Conservation (phyloP, 1,140 invertebrate species). For the Lutraria rhynchaena region DNA sequence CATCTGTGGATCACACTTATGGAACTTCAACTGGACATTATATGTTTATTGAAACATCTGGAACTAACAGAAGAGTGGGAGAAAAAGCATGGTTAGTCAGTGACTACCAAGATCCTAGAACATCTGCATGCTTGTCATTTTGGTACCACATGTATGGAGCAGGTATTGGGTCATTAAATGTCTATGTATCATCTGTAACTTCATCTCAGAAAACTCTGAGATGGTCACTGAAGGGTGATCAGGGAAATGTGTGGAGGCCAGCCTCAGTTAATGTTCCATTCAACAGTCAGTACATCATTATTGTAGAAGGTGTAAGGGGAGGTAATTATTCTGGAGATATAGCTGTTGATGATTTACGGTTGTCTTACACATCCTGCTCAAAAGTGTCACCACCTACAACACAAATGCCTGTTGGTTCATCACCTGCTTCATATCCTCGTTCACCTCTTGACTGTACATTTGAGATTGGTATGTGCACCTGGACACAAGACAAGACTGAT, state of each 20-base stretch:
- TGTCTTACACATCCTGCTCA: slow-evolving; percentile 75
- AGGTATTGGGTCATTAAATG: slow-evolving; percentile 76
- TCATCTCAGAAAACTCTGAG: slow-evolving; percentile 37
- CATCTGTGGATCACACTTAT: slow-evolving; percentile 81
- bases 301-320: slow-evolving; percentile 87
- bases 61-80: slow-evolving; percentile 54
- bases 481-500: slow-evolving; percentile 73
- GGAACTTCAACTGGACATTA: slow-evolving; percentile 67
- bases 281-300: slow-evolving; percentile 80
- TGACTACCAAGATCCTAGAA: slow-evolving; percentile 59
- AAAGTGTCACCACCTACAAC: slow-evolving; percentile 79
- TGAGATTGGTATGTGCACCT: slow-evolving; percentile 75
- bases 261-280: slow-evolving; percentile 57
- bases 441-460: slow-evolving; percentile 77
- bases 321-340: slow-evolving; percentile 87
- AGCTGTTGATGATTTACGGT: slow-evolving; percentile 88
- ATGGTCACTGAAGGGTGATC: slow-evolving; percentile 72
- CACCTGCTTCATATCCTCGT: slow-evolving; percentile 66
- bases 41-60: slow-evolving; percentile 78
- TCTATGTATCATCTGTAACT: slow-evolving; percentile 76
- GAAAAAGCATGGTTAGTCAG: slow-evolving; percentile 76
- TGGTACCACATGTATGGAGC: slow-evolving; percentile 81
- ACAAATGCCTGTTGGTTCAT: slow-evolving; percentile 42
- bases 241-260: slow-evolving; percentile 76
- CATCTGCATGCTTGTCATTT: slow-evolving; percentile 71